phyloP scores from a whole-genome alignment of 2,113 vertebrate genomes.

The Triplophysa siluroides region DNA sequence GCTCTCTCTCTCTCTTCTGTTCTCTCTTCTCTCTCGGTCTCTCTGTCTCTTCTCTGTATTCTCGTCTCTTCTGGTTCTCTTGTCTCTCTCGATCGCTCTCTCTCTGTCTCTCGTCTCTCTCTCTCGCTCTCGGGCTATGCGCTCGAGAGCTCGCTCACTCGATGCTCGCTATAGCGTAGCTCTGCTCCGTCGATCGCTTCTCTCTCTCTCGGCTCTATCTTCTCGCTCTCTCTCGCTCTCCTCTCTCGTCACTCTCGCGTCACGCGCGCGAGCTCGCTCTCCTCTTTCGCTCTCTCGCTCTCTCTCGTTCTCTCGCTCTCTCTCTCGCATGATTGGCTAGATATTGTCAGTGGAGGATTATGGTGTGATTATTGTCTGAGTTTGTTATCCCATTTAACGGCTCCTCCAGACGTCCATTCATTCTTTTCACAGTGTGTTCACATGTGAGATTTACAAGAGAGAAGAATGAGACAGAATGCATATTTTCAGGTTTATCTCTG shows the following conservation, averaged over 20 bases:
- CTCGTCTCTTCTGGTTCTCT: too few species aligned
- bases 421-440: neutral
- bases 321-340: conserved; percentile 33
- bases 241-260: too few species aligned
- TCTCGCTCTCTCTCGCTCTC: too few species aligned
- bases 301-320: neutral
- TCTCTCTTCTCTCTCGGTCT: neutral
- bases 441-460: conserved; percentile 49
- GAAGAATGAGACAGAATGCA: neutral
- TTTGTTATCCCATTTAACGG: conserved; percentile 77
- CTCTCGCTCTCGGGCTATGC: too few species aligned
- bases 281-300: too few species aligned
- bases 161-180: too few species aligned
- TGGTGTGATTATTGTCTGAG: conserved; percentile 55
- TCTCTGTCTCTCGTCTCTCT: neutral
- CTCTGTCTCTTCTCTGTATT: too few species aligned
- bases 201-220: too few species aligned
- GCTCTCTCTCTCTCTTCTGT: neutral
- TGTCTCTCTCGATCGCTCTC: too few species aligned
- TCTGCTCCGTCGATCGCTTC: too few species aligned
- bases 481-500: neutral
- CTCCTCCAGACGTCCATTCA: conserved; percentile 41
- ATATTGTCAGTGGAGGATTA: conserved; percentile 74
- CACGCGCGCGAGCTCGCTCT: too few species aligned
- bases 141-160: too few species aligned